Conservation (phyloP, 2,888 invertebrate genomes). For the Melolontha melolontha region DNA sequence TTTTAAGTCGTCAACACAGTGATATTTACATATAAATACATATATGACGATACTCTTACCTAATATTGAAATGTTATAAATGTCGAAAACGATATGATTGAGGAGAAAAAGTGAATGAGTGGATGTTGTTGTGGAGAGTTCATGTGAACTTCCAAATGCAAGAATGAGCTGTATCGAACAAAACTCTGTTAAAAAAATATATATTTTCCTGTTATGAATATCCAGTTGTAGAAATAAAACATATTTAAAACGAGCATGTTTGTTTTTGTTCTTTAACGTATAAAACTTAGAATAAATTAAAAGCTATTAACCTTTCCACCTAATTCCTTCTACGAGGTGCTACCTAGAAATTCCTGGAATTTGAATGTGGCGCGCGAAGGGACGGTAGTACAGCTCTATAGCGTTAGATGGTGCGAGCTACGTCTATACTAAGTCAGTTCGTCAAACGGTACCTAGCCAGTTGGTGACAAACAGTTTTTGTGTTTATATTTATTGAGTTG, state of each 20-base stretch:
- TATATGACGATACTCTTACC: constrained; percentile 12
- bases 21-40: constrained; percentile 1
- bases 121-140: too few species aligned
- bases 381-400: too few species aligned
- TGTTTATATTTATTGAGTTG: too few species aligned
- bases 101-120: too few species aligned
- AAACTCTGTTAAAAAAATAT: constrained; percentile 22
- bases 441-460: too few species aligned
- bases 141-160: constrained; percentile 15
- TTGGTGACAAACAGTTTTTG: too few species aligned
- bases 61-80: constrained; percentile 11
- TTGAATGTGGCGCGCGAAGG: too few species aligned
- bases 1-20: constrained; percentile 20
- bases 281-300: too few species aligned
- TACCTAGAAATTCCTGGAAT: too few species aligned
- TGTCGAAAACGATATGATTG: not conserved
- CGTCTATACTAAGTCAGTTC: too few species aligned
- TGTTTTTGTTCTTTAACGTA: not conserved
- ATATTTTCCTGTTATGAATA: constrained; percentile 36
- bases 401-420: too few species aligned
- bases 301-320: not conserved
- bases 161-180: constrained; percentile 6
- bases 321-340: too few species aligned
- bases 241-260: constrained; percentile 8
- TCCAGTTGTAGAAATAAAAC: constrained; percentile 36